Percentiles rank a stretch among this genome's conserved stretches.
These are phyloP conservation scores for Tragelaphus eurycerus DNA, from an alignment of 2,797 vertebrate species.

Conservation along the genomic window DNA sequence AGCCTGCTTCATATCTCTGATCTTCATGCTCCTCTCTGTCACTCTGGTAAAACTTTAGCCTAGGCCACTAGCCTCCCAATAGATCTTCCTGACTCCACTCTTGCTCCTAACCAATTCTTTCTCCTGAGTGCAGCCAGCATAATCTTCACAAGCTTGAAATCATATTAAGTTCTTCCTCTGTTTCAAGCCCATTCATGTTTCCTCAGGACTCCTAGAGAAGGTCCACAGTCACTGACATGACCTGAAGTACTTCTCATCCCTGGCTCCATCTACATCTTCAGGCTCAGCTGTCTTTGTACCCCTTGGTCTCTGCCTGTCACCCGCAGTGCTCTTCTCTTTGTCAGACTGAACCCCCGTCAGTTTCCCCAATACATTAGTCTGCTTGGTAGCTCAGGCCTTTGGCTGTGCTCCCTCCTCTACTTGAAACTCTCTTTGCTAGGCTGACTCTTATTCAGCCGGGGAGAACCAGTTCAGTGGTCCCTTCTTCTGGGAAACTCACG, in stretches of 20 bases:
- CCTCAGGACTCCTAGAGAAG: neutral
- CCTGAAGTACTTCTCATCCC: neutral
- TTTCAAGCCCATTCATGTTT: neutral
- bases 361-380: neutral
- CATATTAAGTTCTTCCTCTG: neutral
- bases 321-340: neutral
- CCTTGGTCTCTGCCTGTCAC: neutral
- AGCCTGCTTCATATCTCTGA: neutral
- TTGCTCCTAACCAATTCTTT: neutral
- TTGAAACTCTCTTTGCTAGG: neutral
- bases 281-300: neutral
- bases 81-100: neutral
- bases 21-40: neutral
- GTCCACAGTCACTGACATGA: neutral
- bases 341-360: too few species aligned
- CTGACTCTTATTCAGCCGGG: neutral
- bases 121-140: neutral
- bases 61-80: neutral
- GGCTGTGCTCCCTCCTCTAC: neutral
- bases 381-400: neutral
- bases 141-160: neutral
- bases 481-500: neutral
- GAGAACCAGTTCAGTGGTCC: neutral
- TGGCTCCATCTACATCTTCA: neutral
- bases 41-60: neutral